phyloP scores from a whole-genome alignment of 1,140 invertebrate genomes.

The Drosophila truncata region DNA sequence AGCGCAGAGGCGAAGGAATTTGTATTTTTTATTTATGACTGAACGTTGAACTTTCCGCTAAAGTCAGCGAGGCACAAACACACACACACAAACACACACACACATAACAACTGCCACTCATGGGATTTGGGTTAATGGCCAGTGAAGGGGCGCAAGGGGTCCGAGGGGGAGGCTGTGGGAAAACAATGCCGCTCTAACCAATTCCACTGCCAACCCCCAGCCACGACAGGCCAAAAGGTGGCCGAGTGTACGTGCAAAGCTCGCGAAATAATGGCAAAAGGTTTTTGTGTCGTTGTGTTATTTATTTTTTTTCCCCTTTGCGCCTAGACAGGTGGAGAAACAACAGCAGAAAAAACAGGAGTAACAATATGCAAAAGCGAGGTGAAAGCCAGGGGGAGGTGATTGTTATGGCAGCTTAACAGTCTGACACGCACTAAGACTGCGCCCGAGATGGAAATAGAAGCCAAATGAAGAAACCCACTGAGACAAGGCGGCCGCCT shows the following conservation, averaged over 20 bases:
- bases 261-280: constrained; percentile 71
- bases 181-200: constrained; percentile 42
- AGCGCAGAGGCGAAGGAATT: constrained; percentile 42
- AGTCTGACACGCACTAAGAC: constrained; percentile 57
- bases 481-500: constrained; percentile 17
- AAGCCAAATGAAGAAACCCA: constrained; percentile 45
- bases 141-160: constrained; percentile 25
- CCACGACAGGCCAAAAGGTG: constrained; percentile 46
- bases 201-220: constrained; percentile 24
- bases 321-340: constrained; percentile 41
- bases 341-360: constrained; percentile 20
- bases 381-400: constrained; percentile 14
- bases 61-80: constrained; percentile 57
- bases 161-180: constrained; percentile 10
- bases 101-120: constrained; percentile 70
- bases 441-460: constrained; percentile 43
- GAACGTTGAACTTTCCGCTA: constrained; percentile 79
- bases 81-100: constrained; percentile 32
- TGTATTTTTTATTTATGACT: constrained; percentile 70
- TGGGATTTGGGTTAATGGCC: constrained; percentile 82
- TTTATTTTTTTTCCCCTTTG: constrained; percentile 40
- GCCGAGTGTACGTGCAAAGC: constrained; percentile 54
- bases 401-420: constrained; percentile 59
- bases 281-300: constrained; percentile 55
- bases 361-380: constrained; percentile 35